Evolutionary conservation across 64 coral and sea anemone species (phyloP).

Genomic region (Astreopora myriophthalma): DNA sequence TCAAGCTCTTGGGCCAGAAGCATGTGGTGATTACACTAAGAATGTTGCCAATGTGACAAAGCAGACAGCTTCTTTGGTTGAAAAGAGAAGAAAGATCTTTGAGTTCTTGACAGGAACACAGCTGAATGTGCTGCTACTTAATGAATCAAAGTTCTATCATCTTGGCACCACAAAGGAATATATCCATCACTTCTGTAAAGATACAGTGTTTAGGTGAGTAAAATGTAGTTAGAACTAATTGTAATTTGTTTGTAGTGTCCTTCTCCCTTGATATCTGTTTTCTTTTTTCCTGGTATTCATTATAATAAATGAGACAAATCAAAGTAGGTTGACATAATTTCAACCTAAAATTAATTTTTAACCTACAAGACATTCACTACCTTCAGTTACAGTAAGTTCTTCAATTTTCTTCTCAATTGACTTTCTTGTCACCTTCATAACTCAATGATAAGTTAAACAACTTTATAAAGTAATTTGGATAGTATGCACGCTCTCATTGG

Average conservation of each 20-base stretch:
- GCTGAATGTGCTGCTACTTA: constrained; percentile 91
- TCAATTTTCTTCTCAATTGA: too few species aligned
- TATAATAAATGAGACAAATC: too few species aligned
- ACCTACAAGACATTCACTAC: too few species aligned
- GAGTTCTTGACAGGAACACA: constrained; percentile 83
- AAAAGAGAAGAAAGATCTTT: constrained; percentile 85
- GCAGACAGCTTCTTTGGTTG: constrained; percentile 70
- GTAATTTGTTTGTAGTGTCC: neutral
- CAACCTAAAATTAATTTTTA: too few species aligned
- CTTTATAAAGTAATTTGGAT: too few species aligned
- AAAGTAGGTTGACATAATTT: too few species aligned
- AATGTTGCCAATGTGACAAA: constrained; percentile 96
- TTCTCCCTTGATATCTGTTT: neutral
- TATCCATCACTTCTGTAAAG: constrained; percentile 85
- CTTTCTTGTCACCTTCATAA: too few species aligned
- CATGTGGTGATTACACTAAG: constrained; percentile 65
- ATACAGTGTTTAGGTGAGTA: constrained; percentile 82
- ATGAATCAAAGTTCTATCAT: constrained; percentile 97
- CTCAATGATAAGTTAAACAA: too few species aligned
- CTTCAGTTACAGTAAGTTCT: too few species aligned
- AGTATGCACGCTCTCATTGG: too few species aligned
- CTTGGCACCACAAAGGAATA: constrained; percentile 89
- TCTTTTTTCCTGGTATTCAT: neutral
- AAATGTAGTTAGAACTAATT: neutral
- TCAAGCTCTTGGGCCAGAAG: constrained; percentile 79